A percentile compares a stretch with the other conserved stretches of the same genome.
phyloP scores from a whole-genome alignment of 35 echinoderm and acorn worm species.

The Stichopus chloronotus region DNA sequence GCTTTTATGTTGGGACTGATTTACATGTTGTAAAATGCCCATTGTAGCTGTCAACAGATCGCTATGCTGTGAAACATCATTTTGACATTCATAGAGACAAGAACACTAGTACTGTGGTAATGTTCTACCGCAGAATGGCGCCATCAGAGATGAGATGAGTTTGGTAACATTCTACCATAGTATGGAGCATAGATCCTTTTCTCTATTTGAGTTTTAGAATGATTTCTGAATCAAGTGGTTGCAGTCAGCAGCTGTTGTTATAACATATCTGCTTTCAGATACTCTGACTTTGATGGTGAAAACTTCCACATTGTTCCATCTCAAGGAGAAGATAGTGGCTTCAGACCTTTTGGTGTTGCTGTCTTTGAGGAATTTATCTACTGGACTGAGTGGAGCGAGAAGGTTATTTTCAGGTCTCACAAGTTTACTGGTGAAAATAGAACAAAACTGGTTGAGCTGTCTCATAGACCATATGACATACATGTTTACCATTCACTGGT shows the following conservation, averaged over 20 bases:
- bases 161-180: no score
- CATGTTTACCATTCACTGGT: slow-evolving; percentile 42
- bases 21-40: no score
- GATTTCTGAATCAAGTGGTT: slow-evolving; percentile 1
- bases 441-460: slow-evolving; percentile 31
- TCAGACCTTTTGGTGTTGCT: slow-evolving; percentile 51
- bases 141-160: no score
- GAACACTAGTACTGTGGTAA: no score
- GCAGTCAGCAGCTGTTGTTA: slow-evolving; percentile 19
- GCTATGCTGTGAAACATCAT: no score
- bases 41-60: no score
- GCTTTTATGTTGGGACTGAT: no score
- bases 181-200: no score
- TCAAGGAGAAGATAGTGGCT: slow-evolving; percentile 1
- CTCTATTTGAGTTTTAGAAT: no score
- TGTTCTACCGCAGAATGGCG: no score
- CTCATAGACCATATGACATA: slow-evolving; percentile 45
- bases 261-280: neutral
- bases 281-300: slow-evolving; percentile 38
- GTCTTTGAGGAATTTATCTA: slow-evolving; percentile 60
- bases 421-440: slow-evolving; percentile 48
- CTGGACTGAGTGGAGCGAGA: slow-evolving; percentile 54
- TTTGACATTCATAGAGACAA: no score
- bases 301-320: slow-evolving; percentile 46
- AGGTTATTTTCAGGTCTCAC: slow-evolving; percentile 24